Percentiles rank a stretch among this genome's conserved stretches.
phyloP scores from a whole-genome alignment of 2,797 vertebrate species.

The Enteromius viviparus region DNA sequence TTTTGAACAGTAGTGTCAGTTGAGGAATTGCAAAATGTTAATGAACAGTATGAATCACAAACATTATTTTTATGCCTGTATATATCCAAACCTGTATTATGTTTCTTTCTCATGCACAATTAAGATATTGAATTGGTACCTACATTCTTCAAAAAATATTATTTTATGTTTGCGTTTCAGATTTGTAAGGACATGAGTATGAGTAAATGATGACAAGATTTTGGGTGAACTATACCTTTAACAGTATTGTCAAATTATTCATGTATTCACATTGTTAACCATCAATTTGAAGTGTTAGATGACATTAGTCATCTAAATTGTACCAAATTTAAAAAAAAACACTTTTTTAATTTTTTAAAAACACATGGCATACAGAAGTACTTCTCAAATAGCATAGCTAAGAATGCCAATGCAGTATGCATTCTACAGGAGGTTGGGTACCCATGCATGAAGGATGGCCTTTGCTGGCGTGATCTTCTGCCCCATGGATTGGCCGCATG shows the following conservation, averaged over 20 bases:
- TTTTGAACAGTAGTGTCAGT: too few relatives aligned
- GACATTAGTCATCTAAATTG: background rate
- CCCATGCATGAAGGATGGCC: slow-evolving; percentile 62
- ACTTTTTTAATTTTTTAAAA: too few relatives aligned
- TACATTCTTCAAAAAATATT: background rate
- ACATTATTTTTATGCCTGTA: too few relatives aligned
- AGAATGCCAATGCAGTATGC: background rate
- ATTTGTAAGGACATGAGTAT: background rate
- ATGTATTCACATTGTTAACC: background rate
- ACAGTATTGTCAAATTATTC: background rate
- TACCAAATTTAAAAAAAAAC: background rate
- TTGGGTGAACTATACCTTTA: background rate
- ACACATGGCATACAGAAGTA: background rate
- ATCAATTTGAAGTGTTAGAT: background rate
- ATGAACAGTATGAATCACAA: too few relatives aligned
- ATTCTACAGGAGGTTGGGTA: slow-evolving; percentile 51
- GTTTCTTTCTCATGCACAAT: too few relatives aligned
- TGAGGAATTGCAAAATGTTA: too few relatives aligned
- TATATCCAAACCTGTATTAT: too few relatives aligned
- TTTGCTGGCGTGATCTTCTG: slow-evolving; percentile 68
- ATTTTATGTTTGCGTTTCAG: background rate
- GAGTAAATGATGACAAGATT: background rate
- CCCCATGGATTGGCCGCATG: slow-evolving; percentile 61
- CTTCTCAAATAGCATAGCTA: too few relatives aligned
- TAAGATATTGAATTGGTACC: too few relatives aligned